Conservation (phyloP, 2,113 vertebrate genomes). For the Mesitornis unicolor region DNA sequence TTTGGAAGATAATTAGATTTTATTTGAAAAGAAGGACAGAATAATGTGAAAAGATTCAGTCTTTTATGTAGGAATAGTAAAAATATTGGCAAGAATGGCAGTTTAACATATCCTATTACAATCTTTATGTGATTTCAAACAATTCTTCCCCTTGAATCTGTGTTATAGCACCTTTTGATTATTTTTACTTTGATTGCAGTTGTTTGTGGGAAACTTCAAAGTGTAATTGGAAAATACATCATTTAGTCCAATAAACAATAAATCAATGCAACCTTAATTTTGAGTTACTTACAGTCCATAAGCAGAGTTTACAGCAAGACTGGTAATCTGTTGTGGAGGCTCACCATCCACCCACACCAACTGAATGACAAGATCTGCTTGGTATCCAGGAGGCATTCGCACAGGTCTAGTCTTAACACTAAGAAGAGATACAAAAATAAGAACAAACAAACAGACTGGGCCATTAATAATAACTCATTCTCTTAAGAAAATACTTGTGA, state of each 20-base stretch:
- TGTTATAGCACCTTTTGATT: neutral
- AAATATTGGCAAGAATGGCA: neutral
- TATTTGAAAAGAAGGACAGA: neutral
- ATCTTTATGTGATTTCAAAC: neutral
- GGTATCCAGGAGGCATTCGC: conserved; percentile 93
- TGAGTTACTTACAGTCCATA: conserved; percentile 93
- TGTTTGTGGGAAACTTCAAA: neutral
- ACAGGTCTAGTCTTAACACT: conserved; percentile 88
- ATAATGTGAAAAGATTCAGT: neutral
- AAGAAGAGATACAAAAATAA: neutral
- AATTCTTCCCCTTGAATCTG: neutral
- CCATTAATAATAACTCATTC: neutral
- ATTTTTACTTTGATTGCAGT: neutral
- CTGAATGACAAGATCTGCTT: conserved; percentile 93
- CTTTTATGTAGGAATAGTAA: neutral
- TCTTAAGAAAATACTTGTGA: neutral
- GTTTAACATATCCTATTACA: neutral
- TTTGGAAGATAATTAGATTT: neutral
- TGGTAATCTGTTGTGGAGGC: conserved; percentile 93
- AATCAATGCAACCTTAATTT: neutral
- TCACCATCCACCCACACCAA: conserved; percentile 93
- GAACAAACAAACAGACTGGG: neutral
- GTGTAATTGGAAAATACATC: neutral
- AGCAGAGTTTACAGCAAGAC: conserved; percentile 91
- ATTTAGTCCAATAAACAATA: neutral